Conservation (phyloP, 2,797 vertebrate species). For the Acipenser oxyrinchus region DNA sequence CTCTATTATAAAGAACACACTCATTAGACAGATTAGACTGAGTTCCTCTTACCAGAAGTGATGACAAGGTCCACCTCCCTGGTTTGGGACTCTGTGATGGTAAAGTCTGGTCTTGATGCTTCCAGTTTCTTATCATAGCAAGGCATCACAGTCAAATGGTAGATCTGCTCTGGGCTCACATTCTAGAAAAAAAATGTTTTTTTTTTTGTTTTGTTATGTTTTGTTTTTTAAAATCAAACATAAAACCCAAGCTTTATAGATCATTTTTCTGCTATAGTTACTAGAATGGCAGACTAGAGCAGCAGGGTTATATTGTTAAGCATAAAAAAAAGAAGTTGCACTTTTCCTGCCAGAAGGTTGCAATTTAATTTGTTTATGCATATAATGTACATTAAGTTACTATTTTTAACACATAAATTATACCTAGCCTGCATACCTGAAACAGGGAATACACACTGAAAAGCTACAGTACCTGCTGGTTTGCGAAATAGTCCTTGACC, state of each 20-base stretch:
- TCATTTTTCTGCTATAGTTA: too few relatives aligned
- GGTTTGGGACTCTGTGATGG: constrained; percentile 62
- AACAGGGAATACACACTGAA: too few relatives aligned
- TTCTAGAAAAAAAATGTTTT: constrained; percentile 43
- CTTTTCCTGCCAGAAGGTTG: too few relatives aligned
- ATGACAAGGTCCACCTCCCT: constrained; percentile 94
- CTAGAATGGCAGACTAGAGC: too few relatives aligned
- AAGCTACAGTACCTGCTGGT: constrained; percentile 60
- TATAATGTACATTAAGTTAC: too few relatives aligned
- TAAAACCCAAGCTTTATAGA: too few relatives aligned
- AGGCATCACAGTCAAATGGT: constrained; percentile 90
- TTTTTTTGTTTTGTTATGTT: background rate
- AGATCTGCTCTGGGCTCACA: constrained; percentile 69
- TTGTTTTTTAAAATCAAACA: too few relatives aligned
- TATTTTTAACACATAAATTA: background rate
- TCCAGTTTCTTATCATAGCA: constrained; percentile 97
- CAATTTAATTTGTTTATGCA: too few relatives aligned
- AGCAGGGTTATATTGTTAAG: too few relatives aligned
- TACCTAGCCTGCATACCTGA: too few relatives aligned
- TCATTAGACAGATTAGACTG: background rate
- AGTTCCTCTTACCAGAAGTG: constrained; percentile 69
- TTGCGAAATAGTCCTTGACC: constrained; percentile 78
- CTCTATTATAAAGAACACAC: too few relatives aligned
- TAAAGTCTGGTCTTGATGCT: constrained; percentile 87
- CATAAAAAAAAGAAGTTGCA: too few relatives aligned